Evolutionary conservation across 2,797 vertebrate genomes (phyloP).

Genomic region (Diceros bicornis): DNA sequence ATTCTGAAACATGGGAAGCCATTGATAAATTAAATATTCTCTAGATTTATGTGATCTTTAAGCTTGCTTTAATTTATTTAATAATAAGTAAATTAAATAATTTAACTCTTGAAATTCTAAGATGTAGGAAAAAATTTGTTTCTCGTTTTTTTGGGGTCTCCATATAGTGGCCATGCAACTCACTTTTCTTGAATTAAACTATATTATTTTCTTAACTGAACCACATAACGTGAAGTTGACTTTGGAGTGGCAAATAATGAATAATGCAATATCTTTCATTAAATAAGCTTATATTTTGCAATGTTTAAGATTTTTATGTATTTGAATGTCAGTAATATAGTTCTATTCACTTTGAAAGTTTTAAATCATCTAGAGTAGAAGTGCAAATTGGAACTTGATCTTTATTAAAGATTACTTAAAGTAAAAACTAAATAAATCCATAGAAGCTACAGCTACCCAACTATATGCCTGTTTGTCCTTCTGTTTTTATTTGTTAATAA

Average conservation of each 20-base stretch:
- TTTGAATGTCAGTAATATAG: background rate
- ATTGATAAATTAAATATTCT: background rate
- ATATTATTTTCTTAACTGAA: background rate
- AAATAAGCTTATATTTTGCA: background rate
- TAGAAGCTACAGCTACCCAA: background rate
- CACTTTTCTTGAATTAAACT: background rate
- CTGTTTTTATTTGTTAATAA: constrained; percentile 27
- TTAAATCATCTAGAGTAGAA: background rate
- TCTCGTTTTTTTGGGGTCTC: background rate
- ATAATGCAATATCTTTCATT: background rate
- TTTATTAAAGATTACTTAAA: background rate
- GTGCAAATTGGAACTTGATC: background rate
- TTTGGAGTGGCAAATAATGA: background rate
- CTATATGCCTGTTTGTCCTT: background rate
- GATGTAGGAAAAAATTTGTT: background rate
- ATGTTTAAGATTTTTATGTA: background rate
- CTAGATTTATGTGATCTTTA: background rate
- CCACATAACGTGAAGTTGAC: background rate
- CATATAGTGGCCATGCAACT: background rate
- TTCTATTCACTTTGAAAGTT: background rate
- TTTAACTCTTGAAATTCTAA: background rate
- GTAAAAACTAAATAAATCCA: background rate
- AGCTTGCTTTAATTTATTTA: constrained; percentile 19
- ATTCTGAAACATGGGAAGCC: background rate
- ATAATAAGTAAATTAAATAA: too few relatives aligned